Evolutionary conservation across 2,113 vertebrate species (phyloP).

Genomic region (Chrysochloris asiatica): DNA sequence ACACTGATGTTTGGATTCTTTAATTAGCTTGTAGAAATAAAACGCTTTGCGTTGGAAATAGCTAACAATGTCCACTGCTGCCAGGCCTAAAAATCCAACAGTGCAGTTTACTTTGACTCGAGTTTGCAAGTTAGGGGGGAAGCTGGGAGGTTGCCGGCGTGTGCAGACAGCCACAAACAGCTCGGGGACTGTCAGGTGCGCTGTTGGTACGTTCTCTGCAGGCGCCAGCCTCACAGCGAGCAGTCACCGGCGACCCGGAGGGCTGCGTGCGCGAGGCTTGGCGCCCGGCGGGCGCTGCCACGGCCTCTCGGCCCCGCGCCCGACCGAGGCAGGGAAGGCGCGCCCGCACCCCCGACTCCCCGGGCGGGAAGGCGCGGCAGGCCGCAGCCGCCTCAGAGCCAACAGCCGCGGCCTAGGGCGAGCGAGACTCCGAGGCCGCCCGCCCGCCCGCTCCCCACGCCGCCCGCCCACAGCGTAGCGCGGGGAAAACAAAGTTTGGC

Average conservation of each 20-base stretch:
- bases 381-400: not conserved
- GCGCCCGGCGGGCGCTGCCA: not conserved
- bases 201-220: too few species aligned
- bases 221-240: too few species aligned
- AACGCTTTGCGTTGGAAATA: not conserved
- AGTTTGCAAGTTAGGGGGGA: conserved; percentile 44
- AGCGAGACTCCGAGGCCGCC: not conserved
- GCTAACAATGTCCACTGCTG: not conserved
- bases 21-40: not conserved
- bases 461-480: not conserved
- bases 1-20: not conserved
- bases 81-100: not conserved
- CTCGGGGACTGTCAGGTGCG: too few species aligned
- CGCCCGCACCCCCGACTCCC: conserved; percentile 58
- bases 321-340: conserved; percentile 9
- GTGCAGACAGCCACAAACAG: too few species aligned
- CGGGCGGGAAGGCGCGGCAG: not conserved
- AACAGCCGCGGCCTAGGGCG: conserved; percentile 23
- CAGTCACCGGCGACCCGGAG: too few species aligned
- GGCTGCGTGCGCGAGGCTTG: too few species aligned
- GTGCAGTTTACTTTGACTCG: conserved; percentile 26
- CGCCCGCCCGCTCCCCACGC: not conserved
- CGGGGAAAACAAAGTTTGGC: conserved; percentile 65
- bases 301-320: too few species aligned
- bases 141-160: too few species aligned